These are phyloP conservation scores for Alectoris magna DNA, from an alignment of 2,797 vertebrate genomes.

Conservation along the genomic window DNA sequence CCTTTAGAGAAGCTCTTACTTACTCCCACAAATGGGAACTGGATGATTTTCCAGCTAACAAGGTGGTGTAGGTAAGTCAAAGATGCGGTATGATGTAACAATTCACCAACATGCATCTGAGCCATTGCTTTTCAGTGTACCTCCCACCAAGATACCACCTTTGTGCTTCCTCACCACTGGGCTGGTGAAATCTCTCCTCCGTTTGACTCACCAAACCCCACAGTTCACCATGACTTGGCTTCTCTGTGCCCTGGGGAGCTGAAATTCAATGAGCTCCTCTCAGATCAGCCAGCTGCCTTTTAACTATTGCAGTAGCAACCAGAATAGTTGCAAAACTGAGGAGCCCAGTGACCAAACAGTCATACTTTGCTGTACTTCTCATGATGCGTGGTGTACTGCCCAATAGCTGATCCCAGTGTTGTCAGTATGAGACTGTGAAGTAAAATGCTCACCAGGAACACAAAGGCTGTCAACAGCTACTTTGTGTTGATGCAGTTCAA, in stretches of 20 bases:
- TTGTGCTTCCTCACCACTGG: not conserved
- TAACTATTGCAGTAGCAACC: not conserved
- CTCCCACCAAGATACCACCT: not conserved
- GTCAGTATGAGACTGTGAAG: not conserved
- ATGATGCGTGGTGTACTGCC: not conserved
- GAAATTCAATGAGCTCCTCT: not conserved
- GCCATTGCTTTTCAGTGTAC: not conserved
- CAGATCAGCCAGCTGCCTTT: not conserved
- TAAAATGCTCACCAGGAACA: not conserved
- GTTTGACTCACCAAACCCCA: not conserved
- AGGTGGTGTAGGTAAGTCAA: not conserved
- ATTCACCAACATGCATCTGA: not conserved
- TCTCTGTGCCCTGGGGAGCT: not conserved
- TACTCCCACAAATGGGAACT: not conserved
- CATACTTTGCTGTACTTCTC: not conserved
- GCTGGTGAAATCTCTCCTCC: not conserved
- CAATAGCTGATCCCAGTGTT: not conserved
- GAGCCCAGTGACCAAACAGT: not conserved
- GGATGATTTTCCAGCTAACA: not conserved
- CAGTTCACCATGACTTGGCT: not conserved
- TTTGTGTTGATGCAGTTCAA: not conserved
- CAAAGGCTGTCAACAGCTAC: not conserved
- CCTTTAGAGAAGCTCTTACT: not conserved
- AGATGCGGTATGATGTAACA: not conserved
- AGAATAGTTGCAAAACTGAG: not conserved